A percentile compares a stretch with the other conserved stretches of the same genome.
Evolutionary conservation across 2,888 invertebrate genomes (phyloP).

Genomic region (Leptopilina drosophilae): DNA sequence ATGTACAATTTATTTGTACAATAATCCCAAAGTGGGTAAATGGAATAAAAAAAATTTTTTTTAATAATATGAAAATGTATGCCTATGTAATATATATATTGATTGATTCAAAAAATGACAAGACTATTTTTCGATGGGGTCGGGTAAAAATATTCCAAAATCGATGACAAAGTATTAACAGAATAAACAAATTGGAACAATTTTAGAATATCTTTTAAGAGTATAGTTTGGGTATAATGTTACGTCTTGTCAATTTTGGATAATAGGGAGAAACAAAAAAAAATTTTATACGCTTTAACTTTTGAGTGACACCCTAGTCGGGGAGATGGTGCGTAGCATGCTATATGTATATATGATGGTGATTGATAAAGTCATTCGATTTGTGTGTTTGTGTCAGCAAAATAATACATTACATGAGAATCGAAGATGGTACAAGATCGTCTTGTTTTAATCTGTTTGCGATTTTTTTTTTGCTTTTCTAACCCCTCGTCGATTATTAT

Average conservation of each 20-base stretch:
- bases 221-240: background rate
- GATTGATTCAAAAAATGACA: too few relatives aligned
- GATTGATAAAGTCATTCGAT: conserved; percentile 59
- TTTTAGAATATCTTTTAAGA: conserved; percentile 4
- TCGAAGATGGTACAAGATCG: conserved; percentile 43
- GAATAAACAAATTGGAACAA: conserved; percentile 13
- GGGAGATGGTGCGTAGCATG: conserved; percentile 47
- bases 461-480: conserved; percentile 43
- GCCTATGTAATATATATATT: too few relatives aligned
- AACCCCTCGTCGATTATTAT: background rate
- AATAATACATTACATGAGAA: conserved; percentile 46
- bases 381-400: conserved; percentile 53
- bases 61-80: too few relatives aligned
- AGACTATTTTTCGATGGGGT: background rate
- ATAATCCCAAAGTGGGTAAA: background rate
- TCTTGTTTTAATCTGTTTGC: conserved; percentile 47
- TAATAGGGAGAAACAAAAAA: background rate
- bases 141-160: conserved; percentile 7
- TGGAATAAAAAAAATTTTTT: background rate
- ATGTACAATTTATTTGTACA: conserved; percentile 15
- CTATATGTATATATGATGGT: conserved; percentile 51
- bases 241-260: background rate
- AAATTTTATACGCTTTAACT: background rate
- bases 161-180: conserved; percentile 4
- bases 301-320: conserved; percentile 34